Evolutionary conservation across 2,888 invertebrate species (phyloP).

Genomic region (Drosophila kuntzei): DNA sequence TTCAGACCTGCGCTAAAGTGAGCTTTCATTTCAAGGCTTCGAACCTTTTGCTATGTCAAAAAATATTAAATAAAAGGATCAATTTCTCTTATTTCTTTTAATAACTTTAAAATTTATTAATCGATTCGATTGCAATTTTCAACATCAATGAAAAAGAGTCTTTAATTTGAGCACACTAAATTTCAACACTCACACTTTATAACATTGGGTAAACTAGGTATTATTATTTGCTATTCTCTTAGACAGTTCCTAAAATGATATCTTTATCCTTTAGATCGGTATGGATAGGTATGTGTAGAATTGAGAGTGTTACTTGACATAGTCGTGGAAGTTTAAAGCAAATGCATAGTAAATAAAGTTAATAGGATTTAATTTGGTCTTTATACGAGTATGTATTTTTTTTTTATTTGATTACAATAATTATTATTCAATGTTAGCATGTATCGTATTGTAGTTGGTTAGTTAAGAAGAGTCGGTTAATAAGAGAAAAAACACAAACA

Average conservation of each 20-base stretch:
- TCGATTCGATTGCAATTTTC: neutral
- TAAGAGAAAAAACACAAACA: slow-evolving; percentile 10
- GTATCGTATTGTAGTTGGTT: slow-evolving; percentile 53
- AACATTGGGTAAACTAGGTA: neutral
- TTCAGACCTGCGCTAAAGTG: slow-evolving; percentile 7
- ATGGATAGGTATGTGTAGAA: slow-evolving; percentile 1
- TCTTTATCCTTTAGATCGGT: slow-evolving; percentile 1
- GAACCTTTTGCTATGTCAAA: neutral
- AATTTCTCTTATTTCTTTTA: neutral
- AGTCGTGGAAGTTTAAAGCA: slow-evolving; percentile 5
- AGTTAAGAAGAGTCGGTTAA: slow-evolving; percentile 15
- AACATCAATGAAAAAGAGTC: neutral
- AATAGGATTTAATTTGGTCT: slow-evolving; percentile 3
- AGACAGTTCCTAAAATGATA: slow-evolving; percentile 14
- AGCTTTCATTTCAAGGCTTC: slow-evolving; percentile 4
- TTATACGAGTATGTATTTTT: slow-evolving; percentile 1
- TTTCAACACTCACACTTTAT: neutral
- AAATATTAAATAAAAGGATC: neutral
- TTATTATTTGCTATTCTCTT: neutral
- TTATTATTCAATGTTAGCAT: slow-evolving; percentile 37
- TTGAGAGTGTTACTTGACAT: neutral
- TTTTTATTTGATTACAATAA: slow-evolving; percentile 7
- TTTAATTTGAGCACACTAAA: neutral
- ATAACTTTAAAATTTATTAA: neutral
- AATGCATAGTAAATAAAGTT: slow-evolving; percentile 21